A percentile compares a stretch with the other conserved stretches of the same genome.
These are phyloP conservation scores for Allobates femoralis DNA, from an alignment of 2,797 vertebrate genomes.

Conservation along the genomic window DNA sequence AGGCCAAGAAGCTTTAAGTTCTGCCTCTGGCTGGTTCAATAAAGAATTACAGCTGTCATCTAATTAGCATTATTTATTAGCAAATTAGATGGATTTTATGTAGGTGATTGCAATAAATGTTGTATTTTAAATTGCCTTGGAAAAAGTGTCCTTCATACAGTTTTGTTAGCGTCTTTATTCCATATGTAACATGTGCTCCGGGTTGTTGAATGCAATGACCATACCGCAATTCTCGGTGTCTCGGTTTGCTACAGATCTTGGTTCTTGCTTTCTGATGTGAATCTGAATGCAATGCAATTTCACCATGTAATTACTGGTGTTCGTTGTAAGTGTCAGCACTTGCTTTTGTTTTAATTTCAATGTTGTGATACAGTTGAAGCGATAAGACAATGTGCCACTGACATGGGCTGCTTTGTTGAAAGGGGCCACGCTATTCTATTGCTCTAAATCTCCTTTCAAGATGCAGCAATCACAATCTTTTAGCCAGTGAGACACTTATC, in stretches of 20 bases:
- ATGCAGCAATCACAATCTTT: slow-evolving; percentile 51
- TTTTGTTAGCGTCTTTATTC: background rate
- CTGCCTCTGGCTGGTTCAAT: no score
- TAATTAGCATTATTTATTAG: no score
- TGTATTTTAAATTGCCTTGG: no score
- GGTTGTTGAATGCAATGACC: background rate
- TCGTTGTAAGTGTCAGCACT: slow-evolving; percentile 1
- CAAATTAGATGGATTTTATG: no score
- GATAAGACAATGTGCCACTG: slow-evolving; percentile 20
- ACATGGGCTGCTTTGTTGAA: background rate
- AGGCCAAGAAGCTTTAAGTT: no score
- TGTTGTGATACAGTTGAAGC: slow-evolving; percentile 16
- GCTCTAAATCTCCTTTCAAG: slow-evolving; percentile 35
- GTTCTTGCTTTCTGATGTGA: background rate
- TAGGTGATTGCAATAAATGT: no score
- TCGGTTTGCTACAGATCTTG: background rate
- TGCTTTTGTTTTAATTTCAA: background rate
- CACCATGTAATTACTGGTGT: slow-evolving; percentile 17
- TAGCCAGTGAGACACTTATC: slow-evolving; percentile 37
- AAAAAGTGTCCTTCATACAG: no score
- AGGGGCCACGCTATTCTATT: slow-evolving; percentile 29
- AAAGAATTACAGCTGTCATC: no score
- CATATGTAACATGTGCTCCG: background rate
- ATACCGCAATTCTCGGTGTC: background rate
- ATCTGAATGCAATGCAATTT: slow-evolving; percentile 21